A percentile compares a stretch with the other conserved stretches of the same genome.
Evolutionary conservation across 2,113 vertebrate species (phyloP).

Genomic region (Orycteropus afer): DNA sequence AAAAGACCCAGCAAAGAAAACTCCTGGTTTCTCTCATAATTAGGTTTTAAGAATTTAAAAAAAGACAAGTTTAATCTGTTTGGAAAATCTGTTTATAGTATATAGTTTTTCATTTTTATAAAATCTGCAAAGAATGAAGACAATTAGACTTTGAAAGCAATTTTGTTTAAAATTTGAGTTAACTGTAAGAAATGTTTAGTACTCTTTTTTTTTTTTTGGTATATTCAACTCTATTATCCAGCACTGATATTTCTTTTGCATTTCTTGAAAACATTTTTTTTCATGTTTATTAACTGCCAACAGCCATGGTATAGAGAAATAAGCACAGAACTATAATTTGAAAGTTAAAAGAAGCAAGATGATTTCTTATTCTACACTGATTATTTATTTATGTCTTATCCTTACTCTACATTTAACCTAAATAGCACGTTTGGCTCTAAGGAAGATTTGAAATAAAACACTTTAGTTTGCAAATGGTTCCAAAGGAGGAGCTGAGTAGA

Average conservation of each 20-base stretch:
- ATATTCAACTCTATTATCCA: not conserved
- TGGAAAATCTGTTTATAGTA: slow-evolving; percentile 36
- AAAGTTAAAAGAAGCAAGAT: not conserved
- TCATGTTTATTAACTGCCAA: not conserved
- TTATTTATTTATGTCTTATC: not conserved
- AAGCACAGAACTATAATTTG: slow-evolving; percentile 16
- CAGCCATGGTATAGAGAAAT: not conserved
- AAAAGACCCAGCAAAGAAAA: not conserved
- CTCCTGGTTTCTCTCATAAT: slow-evolving; percentile 10
- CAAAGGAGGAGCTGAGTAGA: not conserved
- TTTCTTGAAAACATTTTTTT: slow-evolving; percentile 52
- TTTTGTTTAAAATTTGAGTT: slow-evolving; percentile 63
- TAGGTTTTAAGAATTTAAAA: slow-evolving; percentile 43
- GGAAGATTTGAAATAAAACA: not conserved
- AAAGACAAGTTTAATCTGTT: slow-evolving; percentile 37
- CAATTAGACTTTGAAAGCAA: slow-evolving; percentile 24
- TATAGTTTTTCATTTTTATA: slow-evolving; percentile 1
- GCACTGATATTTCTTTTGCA: slow-evolving; percentile 7
- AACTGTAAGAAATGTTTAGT: not conserved
- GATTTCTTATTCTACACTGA: not conserved
- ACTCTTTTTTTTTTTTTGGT: not conserved
- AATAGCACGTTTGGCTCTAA: slow-evolving; percentile 1
- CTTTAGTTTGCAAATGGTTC: not conserved
- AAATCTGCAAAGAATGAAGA: slow-evolving; percentile 25
- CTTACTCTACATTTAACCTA: slow-evolving; percentile 12